Evolutionary conservation across 2,113 vertebrate genomes (phyloP), one percentile per base, ranked within the genome.

Genomic region (Vulpes ferrilata): DNA sequence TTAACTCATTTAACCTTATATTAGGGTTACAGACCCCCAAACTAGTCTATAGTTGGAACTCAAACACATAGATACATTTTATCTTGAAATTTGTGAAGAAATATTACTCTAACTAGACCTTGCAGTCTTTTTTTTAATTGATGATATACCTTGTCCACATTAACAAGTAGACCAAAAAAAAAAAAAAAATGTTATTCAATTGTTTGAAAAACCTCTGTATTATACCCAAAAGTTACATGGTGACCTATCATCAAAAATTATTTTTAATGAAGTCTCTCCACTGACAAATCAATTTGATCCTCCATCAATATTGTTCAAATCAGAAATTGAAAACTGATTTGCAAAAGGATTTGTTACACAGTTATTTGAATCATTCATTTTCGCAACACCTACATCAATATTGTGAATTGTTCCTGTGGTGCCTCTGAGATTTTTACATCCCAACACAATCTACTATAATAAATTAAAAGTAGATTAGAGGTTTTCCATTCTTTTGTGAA

Each of bases 401-500:
- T 57, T 94, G 43, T 92, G 62, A 96, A 96, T 95, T 94, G 88
- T 59, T 95, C 64, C 81, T 90, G 78, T 92, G 88, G 80, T 67
- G 51, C 95, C 88, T 90, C 59, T 65, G 95, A 97, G 97, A 90
- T 73, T 94, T 96, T 90, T 96, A 95, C 43, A 90, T 92, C 80
- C 86, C 80, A 94, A 64, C 20, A 96, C 83, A 98, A 97, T 78
- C 92, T 97, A 35, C 69, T 85, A 13, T 84, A 94, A 97, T 95
- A 97, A 96, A 97, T 95, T 90, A 93, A 71, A 96, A 95, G 69
- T 74, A 93, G 87, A 93, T 96, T 88, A 97, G 51, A 92, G 64
- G 13, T 60, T 82, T 93, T 78, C 67, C 3, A 38, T 73, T 93
- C 64, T 88, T 92, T 88, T 93, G 19, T 82, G 65, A 90, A 81